Evolutionary conservation across 2,797 vertebrate species (phyloP).

Genomic region (Cygnus olor): DNA sequence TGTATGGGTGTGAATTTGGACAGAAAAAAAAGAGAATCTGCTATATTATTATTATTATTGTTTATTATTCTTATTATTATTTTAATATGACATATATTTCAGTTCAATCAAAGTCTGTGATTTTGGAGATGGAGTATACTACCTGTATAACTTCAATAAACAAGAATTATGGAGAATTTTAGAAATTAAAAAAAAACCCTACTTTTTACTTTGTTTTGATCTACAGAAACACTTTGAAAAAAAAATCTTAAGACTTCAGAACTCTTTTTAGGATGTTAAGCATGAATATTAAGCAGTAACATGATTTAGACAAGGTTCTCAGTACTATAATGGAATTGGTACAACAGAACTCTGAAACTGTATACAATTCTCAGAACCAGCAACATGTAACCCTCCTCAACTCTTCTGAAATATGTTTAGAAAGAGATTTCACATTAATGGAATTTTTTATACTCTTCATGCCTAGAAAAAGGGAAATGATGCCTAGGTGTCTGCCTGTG

Average conservation of each 20-base stretch:
- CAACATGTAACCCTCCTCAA: neutral
- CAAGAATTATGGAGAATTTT: neutral
- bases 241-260: too few relatives aligned
- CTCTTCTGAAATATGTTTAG: neutral
- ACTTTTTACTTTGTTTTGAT: neutral
- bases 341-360: too few relatives aligned
- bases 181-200: too few relatives aligned
- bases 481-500: neutral
- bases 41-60: neutral
- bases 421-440: neutral
- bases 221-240: too few relatives aligned
- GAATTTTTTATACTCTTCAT: neutral
- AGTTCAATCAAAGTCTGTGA: neutral
- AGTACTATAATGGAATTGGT: neutral
- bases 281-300: neutral
- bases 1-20: neutral
- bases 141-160: neutral
- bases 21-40: neutral
- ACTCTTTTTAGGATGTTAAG: neutral
- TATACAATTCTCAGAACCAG: too few relatives aligned
- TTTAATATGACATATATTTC: neutral
- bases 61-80: neutral
- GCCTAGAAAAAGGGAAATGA: neutral
- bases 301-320: neutral
- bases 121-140: too few relatives aligned